Evolutionary conservation across 2,113 vertebrate species (phyloP).

Genomic region (Corythaeola cristata): DNA sequence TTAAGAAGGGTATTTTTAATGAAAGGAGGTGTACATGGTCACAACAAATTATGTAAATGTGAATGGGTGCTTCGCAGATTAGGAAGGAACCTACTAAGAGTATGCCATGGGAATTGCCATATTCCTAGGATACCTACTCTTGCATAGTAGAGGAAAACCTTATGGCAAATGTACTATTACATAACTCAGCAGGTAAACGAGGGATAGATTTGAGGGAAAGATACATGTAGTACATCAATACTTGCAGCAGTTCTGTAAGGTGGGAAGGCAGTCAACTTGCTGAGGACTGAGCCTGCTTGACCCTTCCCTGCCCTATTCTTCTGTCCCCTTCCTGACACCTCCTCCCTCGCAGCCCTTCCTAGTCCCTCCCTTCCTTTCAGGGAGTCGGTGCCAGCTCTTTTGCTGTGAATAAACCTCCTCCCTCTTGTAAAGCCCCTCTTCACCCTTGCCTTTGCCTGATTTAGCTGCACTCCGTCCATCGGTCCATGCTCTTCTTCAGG

Average conservation of each 20-base stretch:
- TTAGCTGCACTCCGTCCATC: neutral
- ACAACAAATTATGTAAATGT: neutral
- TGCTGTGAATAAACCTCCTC: constrained; percentile 24
- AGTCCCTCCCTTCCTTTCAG: constrained; percentile 43
- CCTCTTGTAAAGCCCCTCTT: neutral
- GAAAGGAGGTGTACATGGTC: neutral
- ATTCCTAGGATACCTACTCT: neutral
- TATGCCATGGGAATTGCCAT: neutral
- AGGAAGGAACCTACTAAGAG: neutral
- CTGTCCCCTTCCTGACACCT: neutral
- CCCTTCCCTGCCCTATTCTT: neutral
- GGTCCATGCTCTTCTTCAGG: neutral
- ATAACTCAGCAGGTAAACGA: neutral
- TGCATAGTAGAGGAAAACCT: neutral
- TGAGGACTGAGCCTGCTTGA: neutral
- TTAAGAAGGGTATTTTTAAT: neutral
- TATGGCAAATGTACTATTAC: neutral
- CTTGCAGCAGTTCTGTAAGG: neutral
- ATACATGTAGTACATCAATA: neutral
- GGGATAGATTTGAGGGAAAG: neutral
- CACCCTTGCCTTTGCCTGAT: neutral
- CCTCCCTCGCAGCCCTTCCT: neutral
- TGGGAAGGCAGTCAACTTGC: neutral
- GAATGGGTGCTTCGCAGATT: neutral
- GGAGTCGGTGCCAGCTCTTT: constrained; percentile 44